phyloP scores from a whole-genome alignment of 2,888 invertebrate genomes.

The Diaphora mendica region DNA sequence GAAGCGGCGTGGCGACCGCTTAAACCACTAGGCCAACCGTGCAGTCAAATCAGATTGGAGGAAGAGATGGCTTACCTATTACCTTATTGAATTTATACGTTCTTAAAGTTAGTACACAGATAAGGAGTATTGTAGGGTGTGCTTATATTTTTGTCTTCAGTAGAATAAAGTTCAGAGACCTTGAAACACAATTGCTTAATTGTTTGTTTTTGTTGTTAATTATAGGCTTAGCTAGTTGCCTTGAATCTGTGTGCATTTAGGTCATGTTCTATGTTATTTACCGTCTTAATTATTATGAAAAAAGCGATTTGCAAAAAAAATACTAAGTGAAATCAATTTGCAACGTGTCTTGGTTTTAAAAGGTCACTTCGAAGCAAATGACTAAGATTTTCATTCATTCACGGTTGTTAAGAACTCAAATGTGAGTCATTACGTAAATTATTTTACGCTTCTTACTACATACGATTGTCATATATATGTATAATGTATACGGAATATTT shows the following conservation, averaged over 20 bases:
- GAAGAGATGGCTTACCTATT: not conserved
- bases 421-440: slow-evolving; percentile 72
- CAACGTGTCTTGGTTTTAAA: not conserved
- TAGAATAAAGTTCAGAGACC: not conserved
- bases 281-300: not conserved
- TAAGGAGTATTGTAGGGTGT: not conserved
- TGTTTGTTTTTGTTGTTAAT: not conserved
- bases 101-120: not conserved
- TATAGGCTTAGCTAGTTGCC: not conserved
- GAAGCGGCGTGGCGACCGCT: no score
- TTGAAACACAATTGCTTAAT: not conserved
- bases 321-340: not conserved
- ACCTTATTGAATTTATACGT: not conserved
- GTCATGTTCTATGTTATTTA: not conserved
- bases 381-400: slow-evolving; percentile 63
- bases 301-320: not conserved
- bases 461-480: slow-evolving; percentile 35
- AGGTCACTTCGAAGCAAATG: slow-evolving; percentile 48
- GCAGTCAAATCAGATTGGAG: no score
- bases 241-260: not conserved
- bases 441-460: slow-evolving; percentile 59
- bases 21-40: no score
- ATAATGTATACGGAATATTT: slow-evolving; percentile 47
- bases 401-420: slow-evolving; percentile 52
- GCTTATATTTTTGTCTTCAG: not conserved